Base-by-base conservation (phyloP, 2,113 vertebrate genomes). In the Fulmarus glacialis region DNA sequence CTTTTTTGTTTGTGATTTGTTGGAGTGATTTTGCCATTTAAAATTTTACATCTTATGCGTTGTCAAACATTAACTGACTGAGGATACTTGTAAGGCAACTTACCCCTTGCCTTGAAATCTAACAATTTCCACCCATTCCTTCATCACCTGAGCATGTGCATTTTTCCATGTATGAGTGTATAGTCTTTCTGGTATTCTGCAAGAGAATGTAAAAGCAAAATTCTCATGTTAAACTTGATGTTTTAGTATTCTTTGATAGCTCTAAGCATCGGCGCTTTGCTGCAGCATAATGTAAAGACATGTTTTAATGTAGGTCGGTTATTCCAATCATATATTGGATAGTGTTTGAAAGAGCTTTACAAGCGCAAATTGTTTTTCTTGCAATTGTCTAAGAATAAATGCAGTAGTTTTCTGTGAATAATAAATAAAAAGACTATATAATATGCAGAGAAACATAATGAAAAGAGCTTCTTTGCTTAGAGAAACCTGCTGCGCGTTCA, bases 351-450 rank as follows among this genome's bases (percentile, higher is more conserved):
- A 94, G 82, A 87, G 38, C 66, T 79, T 95, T 92, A 62, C 42
- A 47, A 86, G 73, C 52, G 88, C 91, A 87, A 79, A 92, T 62
- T 43, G 32, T 59, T 91, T 90, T 45, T 78, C n/a, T 88, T 96
- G 70, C 81, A 95, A 92, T 47, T 75, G 18, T 82, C 73, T 93
- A 56, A 77, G 60, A 90, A 90, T 55, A 86, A 82, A 68, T 34
- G 15, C 45, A 26, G 23, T 56, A 77, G 9, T 50, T 80, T 73
- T 95, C 86, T 82, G 87, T 71, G 70, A 92, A 91, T 93, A 95
- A 87, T 82, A 86, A 95, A 94, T 72, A 95, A 78, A 93, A 92
- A 72, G 32, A 47, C 58, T 87, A 32, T 79, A 48, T 47, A 62
- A 48, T 53, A 43, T 82, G 56, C 48, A 43, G 74, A 73, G 79